Base-by-base conservation (phyloP, 2,888 invertebrate species). In the Heteromyza rotundicornis region DNA sequence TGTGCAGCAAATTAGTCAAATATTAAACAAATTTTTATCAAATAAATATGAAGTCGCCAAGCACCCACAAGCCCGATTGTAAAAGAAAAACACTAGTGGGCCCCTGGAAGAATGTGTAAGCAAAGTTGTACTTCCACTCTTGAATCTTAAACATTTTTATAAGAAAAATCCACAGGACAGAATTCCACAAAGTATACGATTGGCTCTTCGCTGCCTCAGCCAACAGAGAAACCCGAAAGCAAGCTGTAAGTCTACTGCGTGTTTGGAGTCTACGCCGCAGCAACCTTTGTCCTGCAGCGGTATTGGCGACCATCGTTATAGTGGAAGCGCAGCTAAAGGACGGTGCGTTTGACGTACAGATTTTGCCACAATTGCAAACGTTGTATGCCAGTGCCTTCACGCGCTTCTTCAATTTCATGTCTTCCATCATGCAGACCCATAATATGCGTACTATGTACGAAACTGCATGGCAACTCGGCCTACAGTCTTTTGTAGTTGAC, bases 381-480 rank as follows among this genome's bases (percentile, higher is more conserved):
- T 66, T 76, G 2, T 84, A 83, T 65, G 74, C 83, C 0, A 77
- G 72, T 47, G 79, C 82, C 2, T 79, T 83, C 27, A 83, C 79
- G 0, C 74, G 82, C 2, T 84, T 83, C 58, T 78, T 80, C 23
- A 83, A 83, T 64, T 83, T 80, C 23, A 84, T 83, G 83, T 82
- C 81, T 0, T 83, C 83, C 1, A 82, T 80, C 7, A 80, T 79
- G 70, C 82, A 81, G 57, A 68, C 69, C 1, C 69, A 76, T 47
- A 75, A 71, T 62, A 75, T 74, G 75, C 72, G 69, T 22, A 77
- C 80, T 40, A 83, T 84, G 82, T 84, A 84, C 50, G 76, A 73
- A 1, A 81, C 80, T 0, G 83, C 83, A 0, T 71, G 69, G 2
- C 66, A 80, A 55, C 66, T 84, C 5, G 82, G 82, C 0, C 60